Evolutionary conservation across 2,113 vertebrate species (phyloP), one percentile per base, ranked within the genome.

Genomic region (Ciconia boyciana): DNA sequence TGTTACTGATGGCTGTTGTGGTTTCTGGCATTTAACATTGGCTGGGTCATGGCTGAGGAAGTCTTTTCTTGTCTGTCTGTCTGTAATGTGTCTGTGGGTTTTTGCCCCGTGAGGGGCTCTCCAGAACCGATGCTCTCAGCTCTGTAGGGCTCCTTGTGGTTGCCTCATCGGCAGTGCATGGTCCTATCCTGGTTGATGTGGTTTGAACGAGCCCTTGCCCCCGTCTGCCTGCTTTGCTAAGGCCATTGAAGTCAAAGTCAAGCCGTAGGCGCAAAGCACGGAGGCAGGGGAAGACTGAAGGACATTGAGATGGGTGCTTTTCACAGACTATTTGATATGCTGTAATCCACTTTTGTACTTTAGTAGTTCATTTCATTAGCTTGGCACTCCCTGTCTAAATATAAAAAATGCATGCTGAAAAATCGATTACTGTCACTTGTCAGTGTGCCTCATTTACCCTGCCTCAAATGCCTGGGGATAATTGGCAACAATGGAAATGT

Each of bases 371-470:
- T 96, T 95, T 74, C 52, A 94, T 96, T 95, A 95, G 75, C 83
- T 88, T 64, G 61, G 52, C 71, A 41, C 69, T 93, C 70, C 58
- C 57, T 93, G 85, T 90, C 96, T 94, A 89, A 96, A 87, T 93
- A 82, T 91, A 94, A 97, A 92, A 95, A 90, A 74, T 82, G 44
- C 66, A 93, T 8, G 41, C 57, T 94, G 93, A 95, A 94, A 93
- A 85, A 96, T 96, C 26, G 51, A 94, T 97, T 94, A 75, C 77
- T 97, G 60, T 93, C 75, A 95, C 79, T 97, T 92, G 87, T 96
- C 89, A 94, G 46, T 78, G 70, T 92, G 83, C 87, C 95, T 84
- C 82, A 94, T 96, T 96, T 97, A 87, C 94, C 82, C 89, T 92
- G 84, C 82, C 31, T 83, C 77, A 71, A 54, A 66, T 61, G 71